A percentile compares a stretch with the other conserved stretches of the same genome.
Conservation (phyloP, 2,113 vertebrate genomes). For the Syngnathus floridae region DNA sequence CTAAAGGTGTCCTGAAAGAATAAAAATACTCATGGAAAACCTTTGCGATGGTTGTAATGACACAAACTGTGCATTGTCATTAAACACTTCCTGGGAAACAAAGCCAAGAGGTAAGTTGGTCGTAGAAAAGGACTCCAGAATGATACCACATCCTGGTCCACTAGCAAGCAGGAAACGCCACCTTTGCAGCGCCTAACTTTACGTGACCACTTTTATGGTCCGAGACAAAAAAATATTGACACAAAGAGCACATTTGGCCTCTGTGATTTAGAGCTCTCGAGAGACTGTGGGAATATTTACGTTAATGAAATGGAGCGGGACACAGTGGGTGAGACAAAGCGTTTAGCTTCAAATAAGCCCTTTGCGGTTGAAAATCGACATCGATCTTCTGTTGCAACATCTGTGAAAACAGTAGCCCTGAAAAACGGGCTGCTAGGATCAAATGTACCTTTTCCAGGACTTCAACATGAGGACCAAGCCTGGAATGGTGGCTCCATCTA, state of each 20-base stretch:
- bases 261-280: slow-evolving; percentile 37
- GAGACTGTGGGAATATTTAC: slow-evolving; percentile 29
- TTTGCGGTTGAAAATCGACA: neutral
- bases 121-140: slow-evolving; percentile 4
- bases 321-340: neutral
- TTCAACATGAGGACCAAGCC: neutral
- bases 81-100: slow-evolving; percentile 26
- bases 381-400: neutral
- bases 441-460: neutral
- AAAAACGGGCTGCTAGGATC: neutral
- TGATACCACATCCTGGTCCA: neutral
- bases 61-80: slow-evolving; percentile 13
- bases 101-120: slow-evolving; percentile 16
- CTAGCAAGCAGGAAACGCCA: neutral
- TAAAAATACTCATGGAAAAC: slow-evolving; percentile 66
- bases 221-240: slow-evolving; percentile 33
- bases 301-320: slow-evolving; percentile 22
- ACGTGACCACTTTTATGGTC: slow-evolving; percentile 33
- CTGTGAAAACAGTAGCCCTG: neutral
- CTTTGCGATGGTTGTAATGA: slow-evolving; percentile 55
- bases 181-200: slow-evolving; percentile 15
- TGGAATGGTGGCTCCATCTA: slow-evolving; percentile 1
- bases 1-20: slow-evolving; percentile 62
- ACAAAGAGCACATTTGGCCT: slow-evolving; percentile 29
- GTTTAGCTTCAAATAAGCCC: neutral